These are phyloP conservation scores for Orientallactaga sibirica DNA, from an alignment of 2,797 vertebrate species.

Conservation along the genomic window DNA sequence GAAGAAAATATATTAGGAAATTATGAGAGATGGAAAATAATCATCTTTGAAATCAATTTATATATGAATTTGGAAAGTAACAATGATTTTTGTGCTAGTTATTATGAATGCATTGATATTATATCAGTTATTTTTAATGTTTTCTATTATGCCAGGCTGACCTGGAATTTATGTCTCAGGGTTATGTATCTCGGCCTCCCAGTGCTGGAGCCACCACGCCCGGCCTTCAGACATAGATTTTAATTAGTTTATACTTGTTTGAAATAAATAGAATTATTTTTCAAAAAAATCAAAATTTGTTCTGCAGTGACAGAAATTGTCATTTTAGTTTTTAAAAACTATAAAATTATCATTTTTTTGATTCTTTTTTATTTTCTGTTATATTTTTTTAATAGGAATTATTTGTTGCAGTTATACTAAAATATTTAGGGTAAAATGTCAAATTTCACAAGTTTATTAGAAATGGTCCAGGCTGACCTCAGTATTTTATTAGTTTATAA, in stretches of 20 bases:
- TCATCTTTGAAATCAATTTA: slow-evolving; percentile 43
- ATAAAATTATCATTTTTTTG: not conserved
- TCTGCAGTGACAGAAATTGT: not conserved
- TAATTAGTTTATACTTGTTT: slow-evolving; percentile 69
- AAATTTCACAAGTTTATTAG: not conserved
- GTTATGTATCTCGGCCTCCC: too few relatives aligned
- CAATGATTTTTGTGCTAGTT: not conserved
- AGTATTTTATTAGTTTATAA: too few relatives aligned
- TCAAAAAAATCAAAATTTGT: not conserved
- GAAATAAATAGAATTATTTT: slow-evolving; percentile 40
- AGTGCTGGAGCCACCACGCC: too few relatives aligned
- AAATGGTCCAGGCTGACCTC: too few relatives aligned
- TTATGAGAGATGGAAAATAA: slow-evolving; percentile 16
- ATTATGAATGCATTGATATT: too few relatives aligned
- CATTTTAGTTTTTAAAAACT: slow-evolving; percentile 23
- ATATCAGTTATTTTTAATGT: too few relatives aligned
- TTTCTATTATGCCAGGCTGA: slow-evolving; percentile 10
- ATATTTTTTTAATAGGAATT: slow-evolving; percentile 4
- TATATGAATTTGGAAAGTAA: slow-evolving; percentile 48
- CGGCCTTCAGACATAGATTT: too few relatives aligned
- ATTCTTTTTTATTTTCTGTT: slow-evolving; percentile 21
- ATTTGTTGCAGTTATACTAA: slow-evolving; percentile 39
- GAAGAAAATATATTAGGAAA: not conserved
- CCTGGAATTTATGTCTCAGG: too few relatives aligned
- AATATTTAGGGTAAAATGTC: slow-evolving; percentile 20